phyloP scores from a whole-genome alignment of 2,797 vertebrate species.

The Buphagus erythrorhynchus region DNA sequence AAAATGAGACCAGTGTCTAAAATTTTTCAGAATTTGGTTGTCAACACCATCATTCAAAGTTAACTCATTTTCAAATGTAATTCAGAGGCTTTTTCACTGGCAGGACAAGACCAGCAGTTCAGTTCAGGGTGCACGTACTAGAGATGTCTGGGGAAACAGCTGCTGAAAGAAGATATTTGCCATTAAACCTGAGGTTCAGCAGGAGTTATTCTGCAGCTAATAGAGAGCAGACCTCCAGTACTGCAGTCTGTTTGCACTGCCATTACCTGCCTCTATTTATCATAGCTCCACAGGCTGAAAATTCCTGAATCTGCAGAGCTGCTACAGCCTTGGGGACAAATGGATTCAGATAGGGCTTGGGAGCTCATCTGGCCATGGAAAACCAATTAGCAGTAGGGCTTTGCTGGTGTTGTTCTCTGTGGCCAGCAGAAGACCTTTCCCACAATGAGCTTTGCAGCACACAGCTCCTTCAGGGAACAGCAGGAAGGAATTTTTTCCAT shows the following conservation, averaged over 20 bases:
- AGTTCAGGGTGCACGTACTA: background rate
- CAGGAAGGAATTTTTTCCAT: background rate
- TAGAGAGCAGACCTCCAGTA: conserved; percentile 8
- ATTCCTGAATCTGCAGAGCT: background rate
- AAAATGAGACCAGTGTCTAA: background rate
- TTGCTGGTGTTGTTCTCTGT: background rate
- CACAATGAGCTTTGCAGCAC: background rate
- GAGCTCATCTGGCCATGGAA: background rate
- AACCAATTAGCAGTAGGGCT: conserved; percentile 40
- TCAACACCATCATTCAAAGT: background rate
- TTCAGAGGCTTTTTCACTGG: background rate
- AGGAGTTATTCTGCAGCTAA: background rate
- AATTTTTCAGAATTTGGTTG: background rate
- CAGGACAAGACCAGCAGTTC: background rate
- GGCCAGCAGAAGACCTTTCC: background rate
- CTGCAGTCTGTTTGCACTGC: background rate
- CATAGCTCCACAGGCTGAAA: conserved; percentile 1
- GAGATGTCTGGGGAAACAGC: background rate
- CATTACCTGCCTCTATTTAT: conserved; percentile 27
- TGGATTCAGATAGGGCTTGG: background rate
- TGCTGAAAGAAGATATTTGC: conserved; percentile 14
- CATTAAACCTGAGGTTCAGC: background rate
- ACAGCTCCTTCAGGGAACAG: background rate
- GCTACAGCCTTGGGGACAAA: background rate
- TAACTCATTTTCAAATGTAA: background rate